Evolutionary conservation across 2,888 invertebrate genomes (phyloP).

Genomic region (Dryobotodes eremita): DNA sequence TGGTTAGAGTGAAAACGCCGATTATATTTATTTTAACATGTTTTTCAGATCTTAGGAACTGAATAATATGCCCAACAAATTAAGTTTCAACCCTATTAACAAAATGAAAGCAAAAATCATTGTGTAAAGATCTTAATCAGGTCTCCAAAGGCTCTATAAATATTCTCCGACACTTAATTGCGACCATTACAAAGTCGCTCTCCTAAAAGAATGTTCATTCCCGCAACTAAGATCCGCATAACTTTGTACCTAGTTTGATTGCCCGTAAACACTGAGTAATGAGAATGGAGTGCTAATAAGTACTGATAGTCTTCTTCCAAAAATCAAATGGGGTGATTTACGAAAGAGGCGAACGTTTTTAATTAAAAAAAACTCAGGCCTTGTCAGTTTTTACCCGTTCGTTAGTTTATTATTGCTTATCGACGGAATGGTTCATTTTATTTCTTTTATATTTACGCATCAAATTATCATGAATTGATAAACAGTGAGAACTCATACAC

Average conservation of each 20-base stretch:
- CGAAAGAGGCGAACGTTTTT: background rate
- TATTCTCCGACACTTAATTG: slow-evolving; percentile 62
- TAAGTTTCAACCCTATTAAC: slow-evolving; percentile 7
- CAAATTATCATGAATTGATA: background rate
- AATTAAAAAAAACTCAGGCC: too few relatives aligned
- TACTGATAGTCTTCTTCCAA: background rate
- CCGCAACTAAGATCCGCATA: slow-evolving; percentile 66
- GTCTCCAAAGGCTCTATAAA: slow-evolving; percentile 57
- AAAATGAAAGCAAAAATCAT: slow-evolving; percentile 36
- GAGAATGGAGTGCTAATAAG: slow-evolving; percentile 39
- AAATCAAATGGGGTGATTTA: background rate
- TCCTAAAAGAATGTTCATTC: slow-evolving; percentile 68
- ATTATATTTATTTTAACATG: background rate
- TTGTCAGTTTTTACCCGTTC: background rate
- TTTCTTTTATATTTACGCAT: too few relatives aligned
- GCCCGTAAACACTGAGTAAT: slow-evolving; percentile 39
- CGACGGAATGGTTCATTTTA: background rate
- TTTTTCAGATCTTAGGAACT: background rate
- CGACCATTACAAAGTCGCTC: slow-evolving; percentile 69
- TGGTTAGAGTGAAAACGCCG: background rate
- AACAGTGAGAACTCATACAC: background rate
- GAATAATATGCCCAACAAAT: background rate
- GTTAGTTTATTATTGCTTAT: background rate
- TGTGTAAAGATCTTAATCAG: slow-evolving; percentile 44
- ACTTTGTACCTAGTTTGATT: slow-evolving; percentile 72